Base-by-base conservation (phyloP, 2,113 vertebrate genomes). In the Passer domesticus region DNA sequence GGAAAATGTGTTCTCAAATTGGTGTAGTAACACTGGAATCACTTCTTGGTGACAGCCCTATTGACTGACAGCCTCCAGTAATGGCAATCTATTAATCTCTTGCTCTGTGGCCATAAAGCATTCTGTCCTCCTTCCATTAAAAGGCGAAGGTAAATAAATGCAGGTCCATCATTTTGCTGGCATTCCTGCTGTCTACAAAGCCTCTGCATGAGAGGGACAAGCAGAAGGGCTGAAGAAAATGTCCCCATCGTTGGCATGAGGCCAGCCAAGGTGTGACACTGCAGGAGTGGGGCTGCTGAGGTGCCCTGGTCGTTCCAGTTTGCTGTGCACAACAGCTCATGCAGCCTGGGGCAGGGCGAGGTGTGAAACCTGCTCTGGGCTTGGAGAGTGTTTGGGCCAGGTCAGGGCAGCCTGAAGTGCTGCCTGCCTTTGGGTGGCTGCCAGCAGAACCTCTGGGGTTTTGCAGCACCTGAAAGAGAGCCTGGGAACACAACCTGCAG, bases 51-150 rank as follows among this genome's bases (percentile, higher is more conserved):
- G 87, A 68, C 74, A 89, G 9, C n/a, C 41, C 47, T 16, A 23
- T 77, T 72, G 83, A 49, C 56, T 59, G 80, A 81, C 56, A 66
- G 89, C 53, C 41, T 49, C 73, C 62, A 46, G 73, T 74, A 81
- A 78, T 89, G 77, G 64, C 81, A 81, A 30, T 56, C 72, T 60
- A 55, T 86, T 93, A 84, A 92, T 94, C 69, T 92, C 39, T 62
- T 74, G 43, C 55, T 88, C 64, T n/a, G 12, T 85, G 80, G 56
- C 73, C 4, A 1, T 75, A 64, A 92, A 91, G 47, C 43, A 30
- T 58, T 67, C 60, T 75, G 70, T 87, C 74, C 58, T 89, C 43
- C 64, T 90, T 77, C 73, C 33, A 10, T 87, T 93, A 90, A 89
- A 87, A 81, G 44, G 77, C 43, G 30, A 25, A 84, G 58, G 87